phyloP scores from a whole-genome alignment of 2,113 vertebrate genomes.

The Hippocampus barbouri region DNA sequence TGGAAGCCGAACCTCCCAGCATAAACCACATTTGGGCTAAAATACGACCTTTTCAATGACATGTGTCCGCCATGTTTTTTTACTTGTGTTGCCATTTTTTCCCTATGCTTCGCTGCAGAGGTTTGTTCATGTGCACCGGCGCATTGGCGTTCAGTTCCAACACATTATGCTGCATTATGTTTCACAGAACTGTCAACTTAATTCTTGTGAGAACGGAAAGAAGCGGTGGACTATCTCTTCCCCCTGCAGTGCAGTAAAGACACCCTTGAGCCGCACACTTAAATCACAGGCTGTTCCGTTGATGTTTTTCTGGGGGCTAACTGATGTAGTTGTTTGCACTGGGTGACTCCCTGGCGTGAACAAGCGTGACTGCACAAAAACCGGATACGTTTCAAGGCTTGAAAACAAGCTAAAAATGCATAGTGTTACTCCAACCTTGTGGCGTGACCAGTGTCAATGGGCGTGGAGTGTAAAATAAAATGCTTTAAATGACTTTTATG shows the following conservation, averaged over 20 bases:
- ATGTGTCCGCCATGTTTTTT: neutral
- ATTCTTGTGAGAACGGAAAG: neutral
- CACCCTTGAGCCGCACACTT: conserved; percentile 13
- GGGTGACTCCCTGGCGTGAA: conserved; percentile 13
- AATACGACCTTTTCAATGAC: neutral
- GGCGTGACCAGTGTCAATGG: no score
- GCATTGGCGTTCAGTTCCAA: neutral
- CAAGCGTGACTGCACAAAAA: conserved; percentile 27
- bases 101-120: neutral
- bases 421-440: neutral
- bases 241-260: conserved; percentile 3
- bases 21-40: neutral
- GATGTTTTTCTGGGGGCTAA: conserved; percentile 32
- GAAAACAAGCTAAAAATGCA: conserved; percentile 11
- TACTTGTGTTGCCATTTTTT: neutral
- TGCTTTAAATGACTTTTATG: no score
- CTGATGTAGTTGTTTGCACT: conserved; percentile 22
- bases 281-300: conserved; percentile 22
- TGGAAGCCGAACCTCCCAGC: neutral
- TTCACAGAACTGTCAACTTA: neutral
- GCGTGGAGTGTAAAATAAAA: no score
- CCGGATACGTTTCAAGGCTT: conserved; percentile 24
- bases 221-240: neutral
- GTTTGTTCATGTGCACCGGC: neutral
- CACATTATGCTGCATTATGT: neutral